Evolutionary conservation across 1,140 invertebrate species (phyloP).

Genomic region (Chymomyza costata): DNA sequence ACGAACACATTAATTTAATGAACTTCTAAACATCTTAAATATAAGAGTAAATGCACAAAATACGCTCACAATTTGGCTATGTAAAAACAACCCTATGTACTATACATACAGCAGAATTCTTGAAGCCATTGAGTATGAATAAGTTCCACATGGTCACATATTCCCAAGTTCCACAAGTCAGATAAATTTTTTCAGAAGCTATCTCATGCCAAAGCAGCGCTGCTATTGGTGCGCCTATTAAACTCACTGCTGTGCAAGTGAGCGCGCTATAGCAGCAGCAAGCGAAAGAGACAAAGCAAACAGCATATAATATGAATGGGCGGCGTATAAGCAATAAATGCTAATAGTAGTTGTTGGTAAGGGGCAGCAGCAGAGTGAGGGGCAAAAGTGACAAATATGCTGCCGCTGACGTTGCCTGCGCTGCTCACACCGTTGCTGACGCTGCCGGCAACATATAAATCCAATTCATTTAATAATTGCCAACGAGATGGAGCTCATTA

Average conservation of each 20-base stretch:
- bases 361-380: background rate
- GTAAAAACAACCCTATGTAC: too few species aligned
- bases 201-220: slow-evolving; percentile 8
- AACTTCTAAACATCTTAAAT: too few species aligned
- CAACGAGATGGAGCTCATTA: slow-evolving; percentile 74
- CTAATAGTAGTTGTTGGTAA: background rate
- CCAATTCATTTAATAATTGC: slow-evolving; percentile 75
- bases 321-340: background rate
- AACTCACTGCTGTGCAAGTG: too few species aligned
- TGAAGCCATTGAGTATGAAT: too few species aligned
- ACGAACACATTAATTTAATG: too few species aligned
- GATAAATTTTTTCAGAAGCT: slow-evolving; percentile 31
- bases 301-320: background rate
- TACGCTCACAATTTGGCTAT: too few species aligned
- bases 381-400: background rate
- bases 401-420: slow-evolving; percentile 1
- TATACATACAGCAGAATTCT: too few species aligned
- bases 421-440: slow-evolving; percentile 16
- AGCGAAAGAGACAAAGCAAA: too few species aligned
- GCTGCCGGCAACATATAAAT: slow-evolving; percentile 55
- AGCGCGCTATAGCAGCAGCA: background rate
- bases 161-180: slow-evolving; percentile 57
- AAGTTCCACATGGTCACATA: slow-evolving; percentile 32
- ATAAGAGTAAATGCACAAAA: too few species aligned
- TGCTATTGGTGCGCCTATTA: slow-evolving; percentile 52